A percentile compares a stretch with the other conserved stretches of the same genome.
phyloP scores from a whole-genome alignment of 2,888 invertebrate species.

The Meliscaeva auricollis region DNA sequence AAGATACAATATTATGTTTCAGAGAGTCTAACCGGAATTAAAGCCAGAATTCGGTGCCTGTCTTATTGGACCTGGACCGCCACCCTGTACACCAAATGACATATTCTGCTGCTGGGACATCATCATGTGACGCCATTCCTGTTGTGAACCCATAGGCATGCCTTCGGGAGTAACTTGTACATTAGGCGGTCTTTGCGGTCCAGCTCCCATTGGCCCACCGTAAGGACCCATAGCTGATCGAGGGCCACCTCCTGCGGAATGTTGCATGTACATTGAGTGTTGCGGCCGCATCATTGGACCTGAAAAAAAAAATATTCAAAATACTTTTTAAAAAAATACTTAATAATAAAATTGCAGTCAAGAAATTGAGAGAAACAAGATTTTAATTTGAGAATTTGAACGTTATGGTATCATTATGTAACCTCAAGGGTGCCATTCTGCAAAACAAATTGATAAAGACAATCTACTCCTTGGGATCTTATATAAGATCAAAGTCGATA shows the following conservation, averaged over 20 bases:
- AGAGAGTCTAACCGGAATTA: constrained; percentile 79
- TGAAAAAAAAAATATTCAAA: constrained; percentile 77
- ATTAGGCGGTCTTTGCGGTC: constrained; percentile 86
- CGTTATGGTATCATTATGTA: too few species aligned
- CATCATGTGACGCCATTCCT: constrained; percentile 84
- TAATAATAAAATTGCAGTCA: too few species aligned
- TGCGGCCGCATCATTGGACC: constrained; percentile 89
- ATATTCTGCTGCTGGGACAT: constrained; percentile 85
- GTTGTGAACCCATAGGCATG: constrained; percentile 84
- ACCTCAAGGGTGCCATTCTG: too few species aligned
- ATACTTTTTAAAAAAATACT: too few species aligned
- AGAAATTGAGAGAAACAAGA: too few species aligned
- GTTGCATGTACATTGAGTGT: constrained; percentile 86
- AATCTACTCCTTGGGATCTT: too few species aligned
- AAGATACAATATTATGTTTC: not conserved
- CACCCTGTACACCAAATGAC: constrained; percentile 78
- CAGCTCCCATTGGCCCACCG: constrained; percentile 83
- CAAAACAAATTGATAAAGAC: too few species aligned
- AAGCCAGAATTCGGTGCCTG: constrained; percentile 82
- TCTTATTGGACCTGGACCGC: constrained; percentile 80
- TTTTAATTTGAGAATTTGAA: too few species aligned
- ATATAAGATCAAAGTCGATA: too few species aligned
- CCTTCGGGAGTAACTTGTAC: constrained; percentile 86
- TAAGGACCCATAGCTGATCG: constrained; percentile 81
- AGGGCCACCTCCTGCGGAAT: constrained; percentile 82